Conservation (phyloP, 2,113 vertebrate genomes). For the Anoplopoma fimbria region DNA sequence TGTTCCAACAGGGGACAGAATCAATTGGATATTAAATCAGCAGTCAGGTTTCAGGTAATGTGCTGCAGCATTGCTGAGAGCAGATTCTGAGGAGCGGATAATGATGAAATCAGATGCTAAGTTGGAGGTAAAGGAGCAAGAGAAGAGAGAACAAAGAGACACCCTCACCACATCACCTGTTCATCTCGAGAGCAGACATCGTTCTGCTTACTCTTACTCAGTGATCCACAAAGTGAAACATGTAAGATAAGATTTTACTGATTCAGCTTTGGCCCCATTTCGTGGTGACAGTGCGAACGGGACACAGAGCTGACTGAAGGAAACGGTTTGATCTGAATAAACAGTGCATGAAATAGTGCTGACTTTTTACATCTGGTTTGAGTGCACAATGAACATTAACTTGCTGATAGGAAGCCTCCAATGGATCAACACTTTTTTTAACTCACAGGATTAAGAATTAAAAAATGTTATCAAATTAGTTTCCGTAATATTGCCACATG, state of each 20-base stretch:
- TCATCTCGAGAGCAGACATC: neutral
- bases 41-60: constrained; percentile 45
- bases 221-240: neutral
- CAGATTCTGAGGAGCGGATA: constrained; percentile 4
- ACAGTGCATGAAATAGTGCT: neutral
- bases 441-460: neutral
- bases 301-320: neutral
- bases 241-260: constrained; percentile 10
- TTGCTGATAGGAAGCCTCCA: neutral
- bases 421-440: neutral
- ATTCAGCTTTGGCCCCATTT: constrained; percentile 6
- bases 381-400: neutral
- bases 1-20: constrained; percentile 22
- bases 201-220: neutral
- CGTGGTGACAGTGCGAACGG: neutral
- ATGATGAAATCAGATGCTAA: constrained; percentile 25
- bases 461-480: neutral
- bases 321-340: neutral
- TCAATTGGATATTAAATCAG: constrained; percentile 33
- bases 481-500: neutral
- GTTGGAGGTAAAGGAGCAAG: constrained; percentile 10
- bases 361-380: neutral
- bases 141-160: constrained; percentile 4
- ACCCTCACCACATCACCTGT: neutral
- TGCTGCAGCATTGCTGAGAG: constrained; percentile 29